phyloP scores from a whole-genome alignment of 35 echinoderm and acorn worm genomes.

The Heliocidaris erythrogramma region DNA sequence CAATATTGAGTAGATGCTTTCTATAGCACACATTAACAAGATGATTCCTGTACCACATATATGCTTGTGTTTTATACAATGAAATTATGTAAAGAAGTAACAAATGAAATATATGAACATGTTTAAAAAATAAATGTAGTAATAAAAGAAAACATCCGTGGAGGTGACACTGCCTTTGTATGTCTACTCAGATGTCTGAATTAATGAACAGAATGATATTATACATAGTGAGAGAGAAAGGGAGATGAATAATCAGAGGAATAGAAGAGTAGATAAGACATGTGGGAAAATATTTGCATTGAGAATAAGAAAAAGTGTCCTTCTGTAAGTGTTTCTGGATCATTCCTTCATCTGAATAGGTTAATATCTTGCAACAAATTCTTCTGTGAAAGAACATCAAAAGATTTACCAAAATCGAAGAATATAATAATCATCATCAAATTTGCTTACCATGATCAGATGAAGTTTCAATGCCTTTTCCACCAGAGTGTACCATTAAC shows the following conservation, averaged over 20 bases:
- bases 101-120: not conserved
- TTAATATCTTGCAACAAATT: too few species aligned
- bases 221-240: not conserved
- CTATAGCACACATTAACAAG: not conserved
- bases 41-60: not conserved
- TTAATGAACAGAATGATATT: not conserved
- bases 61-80: not conserved
- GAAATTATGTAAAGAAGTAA: not conserved
- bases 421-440: too few species aligned
- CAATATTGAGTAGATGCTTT: not conserved
- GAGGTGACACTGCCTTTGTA: not conserved
- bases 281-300: too few species aligned
- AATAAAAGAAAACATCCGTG: not conserved
- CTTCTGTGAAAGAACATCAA: not conserved
- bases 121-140: not conserved
- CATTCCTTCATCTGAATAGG: too few species aligned
- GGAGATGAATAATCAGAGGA: not conserved
- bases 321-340: too few species aligned
- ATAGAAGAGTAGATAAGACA: not conserved
- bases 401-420: too few species aligned
- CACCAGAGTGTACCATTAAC: too few species aligned
- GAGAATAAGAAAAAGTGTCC: too few species aligned
- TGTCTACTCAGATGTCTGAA: not conserved
- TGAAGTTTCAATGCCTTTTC: not conserved
- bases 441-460: not conserved